A percentile compares a stretch with the other conserved stretches of the same genome.
Conservation (phyloP, 2,888 invertebrate genomes). For the Auanema sp. region DNA sequence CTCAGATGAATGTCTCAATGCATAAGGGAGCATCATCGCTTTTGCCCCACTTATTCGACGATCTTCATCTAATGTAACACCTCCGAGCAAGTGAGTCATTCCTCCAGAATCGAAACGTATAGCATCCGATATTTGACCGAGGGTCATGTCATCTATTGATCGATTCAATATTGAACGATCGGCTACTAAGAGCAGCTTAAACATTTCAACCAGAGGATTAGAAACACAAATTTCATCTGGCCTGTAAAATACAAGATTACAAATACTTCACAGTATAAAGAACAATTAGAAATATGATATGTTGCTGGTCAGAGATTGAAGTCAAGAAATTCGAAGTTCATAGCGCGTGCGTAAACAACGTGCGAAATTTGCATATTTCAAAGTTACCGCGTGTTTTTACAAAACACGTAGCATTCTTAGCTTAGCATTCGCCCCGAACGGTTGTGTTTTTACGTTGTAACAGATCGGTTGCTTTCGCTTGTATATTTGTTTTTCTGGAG, state of each 20-base stretch:
- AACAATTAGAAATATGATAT: background rate
- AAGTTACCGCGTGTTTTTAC: too few species aligned
- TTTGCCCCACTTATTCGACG: constrained; percentile 52
- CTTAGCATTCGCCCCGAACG: too few species aligned
- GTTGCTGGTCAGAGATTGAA: too few species aligned
- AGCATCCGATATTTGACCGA: constrained; percentile 55
- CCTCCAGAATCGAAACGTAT: constrained; percentile 55
- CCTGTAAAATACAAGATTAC: constrained; percentile 31
- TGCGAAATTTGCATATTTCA: too few species aligned
- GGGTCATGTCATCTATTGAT: constrained; percentile 56
- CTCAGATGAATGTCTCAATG: constrained; percentile 53
- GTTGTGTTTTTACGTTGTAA: too few species aligned
- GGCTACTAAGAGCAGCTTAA: constrained; percentile 54
- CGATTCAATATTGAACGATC: constrained; percentile 51
- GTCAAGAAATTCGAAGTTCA: too few species aligned
- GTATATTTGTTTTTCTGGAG: background rate
- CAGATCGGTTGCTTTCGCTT: too few species aligned
- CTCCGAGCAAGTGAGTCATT: constrained; percentile 59
- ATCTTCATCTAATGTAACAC: constrained; percentile 52
- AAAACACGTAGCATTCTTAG: too few species aligned
- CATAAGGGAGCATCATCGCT: constrained; percentile 62
- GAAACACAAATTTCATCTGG: constrained; percentile 60
- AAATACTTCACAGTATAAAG: background rate
- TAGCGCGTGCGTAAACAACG: too few species aligned
- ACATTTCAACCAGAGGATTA: constrained; percentile 61